A percentile compares a stretch with the other conserved stretches of the same genome.
These are phyloP conservation scores for Lycocorax pyrrhopterus DNA, from an alignment of 2,113 vertebrate species.

Conservation along the genomic window DNA sequence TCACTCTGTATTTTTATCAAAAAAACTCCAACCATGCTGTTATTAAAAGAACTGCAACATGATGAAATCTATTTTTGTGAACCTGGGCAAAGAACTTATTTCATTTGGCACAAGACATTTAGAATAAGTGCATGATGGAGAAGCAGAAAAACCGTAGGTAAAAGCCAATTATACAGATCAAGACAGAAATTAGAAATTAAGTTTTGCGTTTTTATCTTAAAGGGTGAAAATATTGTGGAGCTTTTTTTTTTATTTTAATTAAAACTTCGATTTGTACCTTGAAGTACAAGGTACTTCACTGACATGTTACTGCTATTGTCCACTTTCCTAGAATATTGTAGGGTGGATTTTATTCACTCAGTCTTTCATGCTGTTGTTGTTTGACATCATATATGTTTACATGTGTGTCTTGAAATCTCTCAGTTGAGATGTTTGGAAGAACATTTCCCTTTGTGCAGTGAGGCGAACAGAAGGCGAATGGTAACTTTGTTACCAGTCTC, in stretches of 20 bases:
- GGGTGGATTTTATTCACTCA: background rate
- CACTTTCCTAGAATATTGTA: too few species aligned
- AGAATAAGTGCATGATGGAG: background rate
- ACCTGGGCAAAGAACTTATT: background rate
- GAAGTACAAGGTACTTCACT: background rate
- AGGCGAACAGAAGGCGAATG: background rate
- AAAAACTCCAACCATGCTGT: background rate
- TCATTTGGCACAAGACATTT: background rate
- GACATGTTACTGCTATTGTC: background rate
- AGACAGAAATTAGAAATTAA: background rate
- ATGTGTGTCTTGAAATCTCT: background rate
- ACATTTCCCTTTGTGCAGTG: background rate
- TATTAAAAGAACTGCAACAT: background rate
- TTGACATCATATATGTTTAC: background rate
- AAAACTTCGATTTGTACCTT: background rate
- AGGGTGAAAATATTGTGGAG: background rate
- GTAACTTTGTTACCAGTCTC: background rate
- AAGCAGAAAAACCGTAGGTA: background rate
- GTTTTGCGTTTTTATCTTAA: background rate
- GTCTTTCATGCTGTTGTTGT: background rate
- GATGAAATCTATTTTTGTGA: background rate
- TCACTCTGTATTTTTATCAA: background rate
- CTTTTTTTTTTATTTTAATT: background rate
- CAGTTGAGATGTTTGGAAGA: background rate
- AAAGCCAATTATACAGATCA: background rate